Conservation (phyloP, 2,113 vertebrate species). For the Pangasianodon gigas region DNA sequence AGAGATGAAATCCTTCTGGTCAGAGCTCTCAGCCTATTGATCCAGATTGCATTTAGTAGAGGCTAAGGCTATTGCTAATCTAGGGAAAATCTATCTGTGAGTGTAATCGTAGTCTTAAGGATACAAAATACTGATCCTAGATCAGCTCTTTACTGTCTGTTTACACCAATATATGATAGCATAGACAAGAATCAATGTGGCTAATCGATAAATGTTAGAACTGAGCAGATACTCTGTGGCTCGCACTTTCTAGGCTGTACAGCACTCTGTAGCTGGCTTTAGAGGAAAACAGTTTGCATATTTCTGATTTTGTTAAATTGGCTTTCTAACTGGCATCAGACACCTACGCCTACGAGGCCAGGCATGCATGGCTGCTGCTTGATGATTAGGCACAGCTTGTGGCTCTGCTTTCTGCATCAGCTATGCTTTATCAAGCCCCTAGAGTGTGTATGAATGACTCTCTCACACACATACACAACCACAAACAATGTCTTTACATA, state of each 20-base stretch:
- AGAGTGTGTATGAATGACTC: neutral
- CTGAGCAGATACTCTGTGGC: neutral
- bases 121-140: neutral
- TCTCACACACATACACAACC: neutral
- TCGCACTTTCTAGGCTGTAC: neutral
- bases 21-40: neutral
- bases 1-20: neutral
- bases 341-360: constrained; percentile 5
- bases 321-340: constrained; percentile 11
- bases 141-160: neutral
- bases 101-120: neutral
- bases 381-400: constrained; percentile 3
- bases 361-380: constrained; percentile 14
- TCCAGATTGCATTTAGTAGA: neutral
- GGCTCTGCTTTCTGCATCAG: constrained; percentile 14
- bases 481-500: neutral
- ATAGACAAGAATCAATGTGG: neutral
- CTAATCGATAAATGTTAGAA: neutral
- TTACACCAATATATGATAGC: neutral
- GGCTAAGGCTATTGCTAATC: neutral
- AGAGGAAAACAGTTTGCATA: neutral
- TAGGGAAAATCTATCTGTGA: neutral
- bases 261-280: constrained; percentile 1
- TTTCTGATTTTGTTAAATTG: constrained; percentile 1
- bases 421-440: neutral